Base-by-base conservation (phyloP, 2,888 invertebrate genomes). In the Trissolcus japonicus region DNA sequence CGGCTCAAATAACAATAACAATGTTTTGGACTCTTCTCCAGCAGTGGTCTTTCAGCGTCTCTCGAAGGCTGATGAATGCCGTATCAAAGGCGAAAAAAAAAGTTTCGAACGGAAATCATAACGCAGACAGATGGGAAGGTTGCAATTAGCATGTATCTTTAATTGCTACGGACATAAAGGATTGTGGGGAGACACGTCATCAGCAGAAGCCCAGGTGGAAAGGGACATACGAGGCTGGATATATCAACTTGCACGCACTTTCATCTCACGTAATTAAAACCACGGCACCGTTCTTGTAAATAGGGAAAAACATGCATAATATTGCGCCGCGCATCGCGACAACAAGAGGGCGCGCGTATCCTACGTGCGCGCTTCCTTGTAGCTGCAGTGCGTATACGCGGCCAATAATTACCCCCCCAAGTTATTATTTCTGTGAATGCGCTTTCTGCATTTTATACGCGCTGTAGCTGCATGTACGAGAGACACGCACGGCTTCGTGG, bases 241-340 rank as follows among this genome's bases (percentile, higher is more conserved):
- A 60, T 59, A 76, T 73, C 74, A 79, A 65, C 80, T 78, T 80
- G 78, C 82, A 73, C 82, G 84, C 84, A 87, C 86, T 87, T 87
- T 87, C 86, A 87, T 86, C 85, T 85, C 79, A 83, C 80, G 88
- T 88, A 88, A 88, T 88, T 88, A 88, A 87, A 87, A 87, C 82
- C 85, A 84, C 84, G 84, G 84, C 82, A 80, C 82, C 83, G 80
- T 84, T 81, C 83, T 84, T 83, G 82, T 65, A 43, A 59, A 63
- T 63, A 54, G 74, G 73, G 80, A 75, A 80, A 75, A 80, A 66
- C 63, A 78, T 60, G 67, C 53, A 59, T 84, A 84, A 85, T 51
- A 51, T 83, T 79, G 82, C 81, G 75, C 80, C 66, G 66, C 79
- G 80, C 81, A 75, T 78, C 82, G 75, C 80, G 79, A 82, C 82